Base-by-base conservation (phyloP, 2,113 vertebrate genomes). In the Dipodomys ordii region DNA sequence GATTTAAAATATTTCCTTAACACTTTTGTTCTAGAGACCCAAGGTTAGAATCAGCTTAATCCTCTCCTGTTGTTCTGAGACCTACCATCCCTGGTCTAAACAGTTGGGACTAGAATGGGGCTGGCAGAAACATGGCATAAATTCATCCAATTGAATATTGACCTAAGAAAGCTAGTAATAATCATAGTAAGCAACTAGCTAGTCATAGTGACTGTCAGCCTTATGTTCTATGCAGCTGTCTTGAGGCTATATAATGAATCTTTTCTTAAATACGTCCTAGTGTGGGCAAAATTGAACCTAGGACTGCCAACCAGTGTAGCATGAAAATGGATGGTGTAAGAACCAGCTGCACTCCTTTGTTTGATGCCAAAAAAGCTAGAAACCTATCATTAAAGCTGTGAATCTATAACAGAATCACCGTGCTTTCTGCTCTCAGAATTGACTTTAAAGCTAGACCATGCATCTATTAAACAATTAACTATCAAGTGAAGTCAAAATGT, bases 271-370 rank as follows among this genome's bases (percentile, higher is more conserved):
- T 10, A 94, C 30, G 93, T 28, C 32, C 32, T 95, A 53, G 30
- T 64, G 9, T 89, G 62, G 30, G 72, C 28, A 83, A 86, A 97
- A 76, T 78, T 49, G 60, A 94, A 35, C 64, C 67, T 39, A 86
- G 62, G 89, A n/a, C 89, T 77, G 44, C 22, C 81, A 83, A 7
- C 91, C 62, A 88, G 23, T 68, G 22, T 72, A 83, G 35, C 64
- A 90, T 96, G 72, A 91, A 94, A 96, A 94, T 80, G 77, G 35
- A 60, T 89, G 39, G 68, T 57, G 30, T 88, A 27, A 91, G 18
- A 35, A 95, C 65, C 28, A 91, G 76, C n/a, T 93, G 80, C 74
- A 89, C 8, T 25, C 53, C 53, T 46, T 3, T 71, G 28, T 93
- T 77, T 80, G 78, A 73, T 84, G 53, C 62, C 68, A 86, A 86